phyloP scores from a whole-genome alignment of 1,140 invertebrate species.

The honey bee (Apis mellifera) region DNA sequence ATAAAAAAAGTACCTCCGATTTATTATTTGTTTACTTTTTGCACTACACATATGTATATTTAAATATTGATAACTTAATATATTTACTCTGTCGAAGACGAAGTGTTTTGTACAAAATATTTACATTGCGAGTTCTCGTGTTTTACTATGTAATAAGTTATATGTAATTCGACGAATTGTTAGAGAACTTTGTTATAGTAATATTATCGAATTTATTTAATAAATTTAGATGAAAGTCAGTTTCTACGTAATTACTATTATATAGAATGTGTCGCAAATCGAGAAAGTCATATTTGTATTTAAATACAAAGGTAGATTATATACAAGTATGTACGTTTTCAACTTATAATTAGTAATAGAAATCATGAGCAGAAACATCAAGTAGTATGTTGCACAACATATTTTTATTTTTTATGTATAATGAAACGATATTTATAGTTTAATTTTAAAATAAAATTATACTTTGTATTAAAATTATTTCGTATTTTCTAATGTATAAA shows the following conservation, averaged over 20 bases:
- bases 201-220: slow-evolving; percentile 5
- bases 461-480: neutral
- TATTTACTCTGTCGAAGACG: neutral
- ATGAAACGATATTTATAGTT: neutral
- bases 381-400: slow-evolving; percentile 30
- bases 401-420: slow-evolving; percentile 19
- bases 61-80: slow-evolving; percentile 9
- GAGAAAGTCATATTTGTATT: slow-evolving; percentile 13
- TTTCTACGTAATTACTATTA: neutral
- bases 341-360: neutral
- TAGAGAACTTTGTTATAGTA: slow-evolving; percentile 12
- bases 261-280: neutral
- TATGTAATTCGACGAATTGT: neutral
- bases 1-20: neutral
- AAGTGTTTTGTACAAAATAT: slow-evolving; percentile 26
- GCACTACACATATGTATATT: neutral
- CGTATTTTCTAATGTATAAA: slow-evolving; percentile 9
- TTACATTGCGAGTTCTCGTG: neutral
- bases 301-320: slow-evolving; percentile 6
- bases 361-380: slow-evolving; percentile 17
- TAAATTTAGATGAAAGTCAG: slow-evolving; percentile 5
- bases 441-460: neutral
- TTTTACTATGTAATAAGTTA: neutral
- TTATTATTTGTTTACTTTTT: neutral
- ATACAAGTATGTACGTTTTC: slow-evolving; percentile 18